A percentile compares a stretch with the other conserved stretches of the same genome.
phyloP scores from a whole-genome alignment of 2,113 vertebrate species.

The Pimephales promelas region DNA sequence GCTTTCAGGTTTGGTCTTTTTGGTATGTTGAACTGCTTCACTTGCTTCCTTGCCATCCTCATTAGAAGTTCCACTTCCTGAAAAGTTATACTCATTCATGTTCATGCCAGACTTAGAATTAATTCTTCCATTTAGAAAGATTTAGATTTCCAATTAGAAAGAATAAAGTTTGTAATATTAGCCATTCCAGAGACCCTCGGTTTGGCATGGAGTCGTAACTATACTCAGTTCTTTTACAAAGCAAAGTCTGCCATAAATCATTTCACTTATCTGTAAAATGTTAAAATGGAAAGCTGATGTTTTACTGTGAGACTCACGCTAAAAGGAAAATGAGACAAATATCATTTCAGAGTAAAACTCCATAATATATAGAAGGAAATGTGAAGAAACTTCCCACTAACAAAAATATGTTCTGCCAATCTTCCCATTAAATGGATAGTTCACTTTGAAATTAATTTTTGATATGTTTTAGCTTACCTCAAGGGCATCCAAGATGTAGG shows the following conservation, averaged over 20 bases:
- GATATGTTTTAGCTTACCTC: too few relatives aligned
- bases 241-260: neutral
- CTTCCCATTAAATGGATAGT: too few relatives aligned
- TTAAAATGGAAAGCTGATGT: neutral
- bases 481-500: too few relatives aligned
- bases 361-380: neutral
- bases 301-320: neutral
- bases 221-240: neutral
- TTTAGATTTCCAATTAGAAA: neutral
- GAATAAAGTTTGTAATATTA: neutral
- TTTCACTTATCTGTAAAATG: neutral
- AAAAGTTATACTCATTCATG: neutral
- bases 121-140: too few relatives aligned
- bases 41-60: neutral
- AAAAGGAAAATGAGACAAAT: neutral
- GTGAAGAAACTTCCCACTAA: neutral
- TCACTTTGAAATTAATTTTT: too few relatives aligned
- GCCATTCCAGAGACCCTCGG: neutral
- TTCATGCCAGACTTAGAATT: neutral
- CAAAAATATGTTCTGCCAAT: too few relatives aligned
- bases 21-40: neutral
- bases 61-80: conserved; percentile 20
- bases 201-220: neutral
- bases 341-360: neutral
- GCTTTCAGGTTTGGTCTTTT: neutral